Base-by-base conservation (phyloP, 2,797 vertebrate genomes). In the Anas georgica region DNA sequence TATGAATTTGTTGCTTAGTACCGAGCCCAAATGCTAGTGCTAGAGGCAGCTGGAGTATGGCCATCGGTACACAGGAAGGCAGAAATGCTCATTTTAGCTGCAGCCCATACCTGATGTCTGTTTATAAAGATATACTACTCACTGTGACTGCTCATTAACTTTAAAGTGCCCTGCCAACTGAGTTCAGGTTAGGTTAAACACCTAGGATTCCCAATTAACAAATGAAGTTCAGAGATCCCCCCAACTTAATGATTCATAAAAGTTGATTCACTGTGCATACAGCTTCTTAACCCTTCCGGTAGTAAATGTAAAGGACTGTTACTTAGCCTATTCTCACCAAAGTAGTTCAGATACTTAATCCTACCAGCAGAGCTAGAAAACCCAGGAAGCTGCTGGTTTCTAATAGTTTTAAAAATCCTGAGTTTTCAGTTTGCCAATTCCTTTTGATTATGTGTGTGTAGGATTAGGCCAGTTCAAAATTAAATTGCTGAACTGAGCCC, bases 1-100 rank as follows among this genome's bases (percentile, higher is more conserved):
- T 26, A 10, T 13, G 35, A 63, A 11, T 54, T 84, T 88, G 35
- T 70, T 39, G 78, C 25, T 39, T 35, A 39, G 35, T 54, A 62
- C 48, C 29, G 31, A 31, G 21, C 28, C 60, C 23, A 79, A 60
- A 64, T 25, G 35, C 20, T 46, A 29, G n/a, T 46, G 9, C 81
- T 83, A 64, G 14, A 68, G 48, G 74, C 54, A 83, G 12, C 7
- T 74, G 60, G 31, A 60, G 6, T 12, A 39, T 13, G 37, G 35
- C 25, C n/a, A 78, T 54, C 7, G 11, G 46, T 3, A n/a, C 0
- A 0, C 4, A 2, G 2, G 20, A 52, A 72, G 54, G 21, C 33
- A 86, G 39, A 55, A 90, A 67, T 4, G 2, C 5, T 22, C 15
- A 33, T 85, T 66, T 77, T 45, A 63, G 33, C 20, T 74, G 17